Percentiles rank a stretch among this genome's conserved stretches.
phyloP scores from a whole-genome alignment of 2,888 invertebrate species.

The Drosophila aldrichi region DNA sequence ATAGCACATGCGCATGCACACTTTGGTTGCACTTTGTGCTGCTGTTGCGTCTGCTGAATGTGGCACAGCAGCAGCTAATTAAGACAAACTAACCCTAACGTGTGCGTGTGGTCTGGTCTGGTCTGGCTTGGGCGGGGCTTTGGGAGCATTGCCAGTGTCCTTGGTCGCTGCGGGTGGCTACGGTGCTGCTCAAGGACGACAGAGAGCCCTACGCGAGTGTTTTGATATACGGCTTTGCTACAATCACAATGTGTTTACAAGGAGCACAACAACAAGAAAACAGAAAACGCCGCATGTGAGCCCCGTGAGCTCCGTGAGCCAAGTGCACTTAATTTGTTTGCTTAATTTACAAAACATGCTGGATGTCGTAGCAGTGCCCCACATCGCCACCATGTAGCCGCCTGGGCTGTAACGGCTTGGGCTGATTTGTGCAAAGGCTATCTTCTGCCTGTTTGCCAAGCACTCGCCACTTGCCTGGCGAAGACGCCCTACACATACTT shows the following conservation, averaged over 20 bases:
- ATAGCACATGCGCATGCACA: conserved; percentile 39
- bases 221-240: conserved; percentile 76
- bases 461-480: conserved; percentile 60
- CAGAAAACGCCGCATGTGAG: conserved; percentile 47
- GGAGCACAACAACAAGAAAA: conserved; percentile 42
- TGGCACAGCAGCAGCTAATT: conserved; percentile 65
- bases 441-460: conserved; percentile 56
- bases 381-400: not conserved
- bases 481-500: conserved; percentile 61
- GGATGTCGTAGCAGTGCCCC: conserved; percentile 19
- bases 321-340: conserved; percentile 83
- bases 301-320: conserved; percentile 60
- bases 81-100: conserved; percentile 70
- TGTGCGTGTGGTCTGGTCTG: conserved; percentile 38
- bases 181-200: conserved; percentile 65
- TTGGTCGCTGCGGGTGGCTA: conserved; percentile 46
- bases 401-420: conserved; percentile 18
- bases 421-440: conserved; percentile 34
- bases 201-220: conserved; percentile 35
- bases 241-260: conserved; percentile 78
- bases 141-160: conserved; percentile 53
- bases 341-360: conserved; percentile 81
- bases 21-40: conserved; percentile 29
- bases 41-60: conserved; percentile 22
- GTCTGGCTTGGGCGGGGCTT: conserved; percentile 20